A percentile compares a stretch with the other conserved stretches of the same genome.
These are phyloP conservation scores for Ictidomys tridecemlineatus DNA, from an alignment of 2,113 vertebrate species.

Conservation along the genomic window DNA sequence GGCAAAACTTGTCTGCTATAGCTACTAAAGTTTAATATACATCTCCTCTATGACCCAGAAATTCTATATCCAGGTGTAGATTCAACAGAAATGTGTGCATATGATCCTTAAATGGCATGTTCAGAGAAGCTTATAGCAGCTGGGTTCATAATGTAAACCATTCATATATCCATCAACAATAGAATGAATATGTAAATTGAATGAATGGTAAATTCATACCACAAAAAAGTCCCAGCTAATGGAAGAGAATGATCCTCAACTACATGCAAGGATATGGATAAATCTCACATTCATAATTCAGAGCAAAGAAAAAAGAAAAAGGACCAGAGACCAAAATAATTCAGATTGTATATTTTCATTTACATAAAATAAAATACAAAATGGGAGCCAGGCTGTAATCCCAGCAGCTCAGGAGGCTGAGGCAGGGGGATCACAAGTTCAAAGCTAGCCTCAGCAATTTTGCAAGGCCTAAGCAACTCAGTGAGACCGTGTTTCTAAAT, in stretches of 20 bases:
- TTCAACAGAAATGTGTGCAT: not conserved
- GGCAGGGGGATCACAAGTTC: too few relatives aligned
- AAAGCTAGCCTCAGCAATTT: too few relatives aligned
- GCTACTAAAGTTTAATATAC: not conserved
- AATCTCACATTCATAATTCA: not conserved
- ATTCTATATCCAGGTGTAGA: not conserved
- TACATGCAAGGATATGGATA: not conserved
- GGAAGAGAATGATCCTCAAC: not conserved
- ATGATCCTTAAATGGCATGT: not conserved
- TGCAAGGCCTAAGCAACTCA: too few relatives aligned
- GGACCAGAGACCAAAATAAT: not conserved
- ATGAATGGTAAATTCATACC: too few relatives aligned
- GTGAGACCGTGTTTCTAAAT: too few relatives aligned
- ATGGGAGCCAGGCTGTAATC: not conserved
- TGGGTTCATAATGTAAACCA: not conserved
- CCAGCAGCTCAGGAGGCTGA: too few relatives aligned
- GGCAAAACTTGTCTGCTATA: not conserved
- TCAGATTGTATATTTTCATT: not conserved
- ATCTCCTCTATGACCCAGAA: not conserved
- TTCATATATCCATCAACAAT: not conserved
- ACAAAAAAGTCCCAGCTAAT: not conserved
- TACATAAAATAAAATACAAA: not conserved
- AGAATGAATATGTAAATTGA: not conserved
- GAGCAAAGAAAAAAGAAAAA: not conserved
- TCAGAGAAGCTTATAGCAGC: not conserved